phyloP scores from a whole-genome alignment of 2,113 vertebrate genomes.

The Anhinga rufa region DNA sequence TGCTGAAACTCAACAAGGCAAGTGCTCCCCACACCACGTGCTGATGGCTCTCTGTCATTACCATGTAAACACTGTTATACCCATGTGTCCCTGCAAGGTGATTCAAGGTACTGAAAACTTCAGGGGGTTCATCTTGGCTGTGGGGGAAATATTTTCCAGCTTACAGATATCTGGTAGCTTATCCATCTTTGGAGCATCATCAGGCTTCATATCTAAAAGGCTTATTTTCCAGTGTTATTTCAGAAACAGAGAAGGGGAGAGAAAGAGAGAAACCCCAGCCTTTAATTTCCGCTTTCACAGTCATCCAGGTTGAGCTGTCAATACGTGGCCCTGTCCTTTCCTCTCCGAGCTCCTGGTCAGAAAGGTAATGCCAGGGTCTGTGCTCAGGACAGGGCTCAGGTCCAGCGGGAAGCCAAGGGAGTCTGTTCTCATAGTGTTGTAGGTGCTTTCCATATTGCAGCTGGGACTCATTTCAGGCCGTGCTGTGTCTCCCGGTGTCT shows the following conservation, averaged over 20 bases:
- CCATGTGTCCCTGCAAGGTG: not conserved
- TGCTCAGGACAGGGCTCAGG: not conserved
- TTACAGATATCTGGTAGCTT: slow-evolving; percentile 40
- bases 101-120: not conserved
- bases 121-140: not conserved
- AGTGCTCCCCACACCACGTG: not conserved
- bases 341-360: not conserved
- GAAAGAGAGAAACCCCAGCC: not conserved
- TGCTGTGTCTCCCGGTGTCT: slow-evolving; percentile 97
- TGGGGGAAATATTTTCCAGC: not conserved
- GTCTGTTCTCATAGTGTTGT: slow-evolving; percentile 71
- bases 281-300: slow-evolving; percentile 1
- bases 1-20: not conserved
- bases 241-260: not conserved
- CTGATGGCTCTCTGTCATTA: not conserved
- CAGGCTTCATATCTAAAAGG: not conserved
- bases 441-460: not conserved
- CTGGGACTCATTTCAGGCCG: slow-evolving; percentile 83
- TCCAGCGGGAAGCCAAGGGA: not conserved
- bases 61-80: not conserved
- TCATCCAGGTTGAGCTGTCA: not conserved
- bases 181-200: slow-evolving; percentile 10
- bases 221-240: slow-evolving; percentile 61
- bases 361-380: not conserved
- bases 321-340: not conserved